A percentile compares a stretch with the other conserved stretches of the same genome.
phyloP scores from a whole-genome alignment of 2,888 invertebrate species.

The Bursaphelenchus okinawaensis region DNA sequence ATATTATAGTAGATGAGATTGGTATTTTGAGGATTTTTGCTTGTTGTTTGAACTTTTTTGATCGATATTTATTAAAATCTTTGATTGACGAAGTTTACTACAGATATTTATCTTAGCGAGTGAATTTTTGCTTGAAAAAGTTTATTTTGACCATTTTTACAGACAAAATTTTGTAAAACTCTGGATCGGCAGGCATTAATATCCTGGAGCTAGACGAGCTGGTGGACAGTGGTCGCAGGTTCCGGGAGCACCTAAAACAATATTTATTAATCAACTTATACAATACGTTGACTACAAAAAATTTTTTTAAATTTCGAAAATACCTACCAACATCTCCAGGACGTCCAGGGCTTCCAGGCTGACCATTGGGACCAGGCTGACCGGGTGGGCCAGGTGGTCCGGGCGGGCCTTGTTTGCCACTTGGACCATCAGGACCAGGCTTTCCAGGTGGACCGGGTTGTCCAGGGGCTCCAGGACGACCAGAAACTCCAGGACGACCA shows the following conservation, averaged over 20 bases:
- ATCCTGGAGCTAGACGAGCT: constrained; percentile 30
- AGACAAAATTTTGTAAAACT: too few species aligned
- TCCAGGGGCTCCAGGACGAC: constrained; percentile 47
- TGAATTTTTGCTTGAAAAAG: too few species aligned
- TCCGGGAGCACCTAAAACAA: constrained; percentile 33
- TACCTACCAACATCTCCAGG: constrained; percentile 38
- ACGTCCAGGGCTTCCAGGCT: constrained; percentile 30
- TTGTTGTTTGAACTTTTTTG: too few species aligned
- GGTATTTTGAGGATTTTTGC: too few species aligned
- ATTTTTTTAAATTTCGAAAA: background rate
- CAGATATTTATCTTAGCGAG: too few species aligned
- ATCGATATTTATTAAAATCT: too few species aligned
- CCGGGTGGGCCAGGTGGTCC: constrained; percentile 42
- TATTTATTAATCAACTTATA: background rate
- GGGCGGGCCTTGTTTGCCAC: constrained; percentile 36
- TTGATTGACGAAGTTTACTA: too few species aligned
- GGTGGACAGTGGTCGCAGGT: constrained; percentile 43
- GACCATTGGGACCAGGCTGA: constrained; percentile 43
- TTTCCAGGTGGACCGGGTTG: constrained; percentile 37
- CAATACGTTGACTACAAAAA: background rate
- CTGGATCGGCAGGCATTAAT: constrained; percentile 16
- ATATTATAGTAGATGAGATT: too few species aligned
- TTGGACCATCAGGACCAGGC: constrained; percentile 44
- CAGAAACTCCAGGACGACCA: constrained; percentile 49
- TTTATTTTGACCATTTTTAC: too few species aligned